Evolutionary conservation across 2,888 invertebrate genomes (phyloP).

Genomic region (Ceramica pisi): DNA sequence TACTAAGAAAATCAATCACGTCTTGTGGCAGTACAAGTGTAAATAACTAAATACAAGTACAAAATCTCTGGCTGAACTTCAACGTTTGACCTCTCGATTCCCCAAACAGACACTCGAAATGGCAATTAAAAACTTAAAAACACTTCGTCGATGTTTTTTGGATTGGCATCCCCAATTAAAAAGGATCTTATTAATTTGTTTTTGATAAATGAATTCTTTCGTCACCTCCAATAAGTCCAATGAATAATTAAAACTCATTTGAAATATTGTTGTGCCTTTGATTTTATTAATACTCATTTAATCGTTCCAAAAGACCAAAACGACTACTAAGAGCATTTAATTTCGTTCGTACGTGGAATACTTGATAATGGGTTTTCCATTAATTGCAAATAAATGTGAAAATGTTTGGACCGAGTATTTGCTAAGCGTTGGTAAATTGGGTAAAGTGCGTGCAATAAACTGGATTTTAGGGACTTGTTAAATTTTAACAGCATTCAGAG

Average conservation of each 20-base stretch:
- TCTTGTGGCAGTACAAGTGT: constrained; percentile 9
- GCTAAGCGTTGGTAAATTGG: constrained; percentile 51
- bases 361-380: constrained; percentile 70
- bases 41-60: neutral
- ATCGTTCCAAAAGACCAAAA: constrained; percentile 12
- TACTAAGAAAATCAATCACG: neutral
- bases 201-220: constrained; percentile 69
- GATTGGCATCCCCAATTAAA: constrained; percentile 41
- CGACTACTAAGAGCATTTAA: constrained; percentile 19
- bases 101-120: constrained; percentile 23
- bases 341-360: constrained; percentile 28
- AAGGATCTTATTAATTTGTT: constrained; percentile 58
- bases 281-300: constrained; percentile 18
- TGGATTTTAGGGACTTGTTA: constrained; percentile 74
- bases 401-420: constrained; percentile 46
- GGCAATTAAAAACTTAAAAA: constrained; percentile 46
- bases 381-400: constrained; percentile 72
- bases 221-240: constrained; percentile 66
- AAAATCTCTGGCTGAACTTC: constrained; percentile 22
- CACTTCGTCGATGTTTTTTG: constrained; percentile 29
- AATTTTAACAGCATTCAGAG: constrained; percentile 78
- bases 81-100: constrained; percentile 8
- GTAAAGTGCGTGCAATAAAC: constrained; percentile 60
- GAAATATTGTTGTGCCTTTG: constrained; percentile 70
- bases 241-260: constrained; percentile 71